Conservation (phyloP, 2,113 vertebrate species). For the Cololabis saira region DNA sequence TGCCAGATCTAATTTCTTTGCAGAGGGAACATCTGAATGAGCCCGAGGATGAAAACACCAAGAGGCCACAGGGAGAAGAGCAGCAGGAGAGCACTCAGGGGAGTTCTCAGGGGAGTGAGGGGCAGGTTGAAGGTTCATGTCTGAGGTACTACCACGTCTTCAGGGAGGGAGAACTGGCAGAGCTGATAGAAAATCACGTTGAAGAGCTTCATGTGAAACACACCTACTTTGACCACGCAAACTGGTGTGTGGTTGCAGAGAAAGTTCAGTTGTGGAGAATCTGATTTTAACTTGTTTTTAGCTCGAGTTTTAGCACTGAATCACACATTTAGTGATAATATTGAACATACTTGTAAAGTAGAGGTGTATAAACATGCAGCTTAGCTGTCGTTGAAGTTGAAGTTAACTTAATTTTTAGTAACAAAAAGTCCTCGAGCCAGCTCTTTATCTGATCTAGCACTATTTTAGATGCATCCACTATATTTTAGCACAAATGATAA, state of each 20-base stretch:
- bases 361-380: conserved; percentile 8
- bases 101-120: conserved; percentile 42
- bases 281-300: conserved; percentile 46
- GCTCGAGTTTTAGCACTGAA: conserved; percentile 53
- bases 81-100: conserved; percentile 52
- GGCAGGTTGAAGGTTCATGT: conserved; percentile 56
- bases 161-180: conserved; percentile 77
- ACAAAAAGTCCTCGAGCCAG: background rate
- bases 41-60: conserved; percentile 34
- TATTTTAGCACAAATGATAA: conserved; percentile 11
- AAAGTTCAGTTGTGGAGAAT: conserved; percentile 75
- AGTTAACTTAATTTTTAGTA: background rate
- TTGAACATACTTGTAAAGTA: background rate
- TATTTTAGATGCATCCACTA: background rate
- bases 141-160: conserved; percentile 80
- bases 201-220: conserved; percentile 77
- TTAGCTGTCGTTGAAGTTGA: conserved; percentile 17
- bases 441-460: background rate
- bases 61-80: conserved; percentile 19
- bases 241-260: conserved; percentile 79
- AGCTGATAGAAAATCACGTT: conserved; percentile 74
- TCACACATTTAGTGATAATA: conserved; percentile 7
- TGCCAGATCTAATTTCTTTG: conserved; percentile 83
- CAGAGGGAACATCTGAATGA: conserved; percentile 57
- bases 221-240: conserved; percentile 80